A percentile compares a stretch with the other conserved stretches of the same genome.
These are phyloP conservation scores for Latrodectus elegans DNA, from an alignment of 2,888 invertebrate genomes.

Conservation along the genomic window DNA sequence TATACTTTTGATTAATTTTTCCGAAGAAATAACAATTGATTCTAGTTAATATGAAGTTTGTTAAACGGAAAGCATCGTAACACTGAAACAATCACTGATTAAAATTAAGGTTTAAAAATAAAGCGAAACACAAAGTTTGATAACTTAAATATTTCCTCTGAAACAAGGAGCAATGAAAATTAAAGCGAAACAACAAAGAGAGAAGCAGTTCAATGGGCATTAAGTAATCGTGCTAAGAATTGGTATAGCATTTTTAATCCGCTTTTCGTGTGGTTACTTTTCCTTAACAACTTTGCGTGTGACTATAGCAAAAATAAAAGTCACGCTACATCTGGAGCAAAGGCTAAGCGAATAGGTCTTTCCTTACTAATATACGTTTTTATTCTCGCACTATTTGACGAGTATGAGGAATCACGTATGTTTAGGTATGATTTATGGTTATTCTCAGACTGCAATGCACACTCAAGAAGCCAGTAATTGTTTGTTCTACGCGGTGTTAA, in stretches of 20 bases:
- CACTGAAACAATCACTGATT: too few relatives aligned
- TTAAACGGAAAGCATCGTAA: too few relatives aligned
- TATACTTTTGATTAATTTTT: too few relatives aligned
- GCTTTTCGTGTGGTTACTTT: slow-evolving; percentile 16
- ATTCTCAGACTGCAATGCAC: background rate
- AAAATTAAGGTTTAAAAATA: too few relatives aligned
- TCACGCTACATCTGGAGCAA: slow-evolving; percentile 24
- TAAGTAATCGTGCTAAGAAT: background rate
- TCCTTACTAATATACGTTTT: background rate
- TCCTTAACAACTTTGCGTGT: slow-evolving; percentile 32
- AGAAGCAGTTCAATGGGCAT: background rate
- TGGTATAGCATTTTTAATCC: background rate
- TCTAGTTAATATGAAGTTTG: too few relatives aligned
- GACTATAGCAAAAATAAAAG: slow-evolving; percentile 16
- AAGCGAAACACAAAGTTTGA: too few relatives aligned
- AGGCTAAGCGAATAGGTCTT: background rate
- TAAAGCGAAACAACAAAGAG: too few relatives aligned
- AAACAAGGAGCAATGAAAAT: too few relatives aligned
- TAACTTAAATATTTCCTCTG: too few relatives aligned
- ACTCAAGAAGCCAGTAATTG: slow-evolving; percentile 2
- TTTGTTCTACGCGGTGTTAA: background rate
- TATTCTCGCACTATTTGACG: background rate
- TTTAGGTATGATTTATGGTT: background rate
- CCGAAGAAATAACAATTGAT: too few relatives aligned
- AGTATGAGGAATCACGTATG: slow-evolving; percentile 3